Evolutionary conservation across 2,888 invertebrate species (phyloP), one percentile per base, ranked within the genome.

Genomic region (Loripinus fragilis): DNA sequence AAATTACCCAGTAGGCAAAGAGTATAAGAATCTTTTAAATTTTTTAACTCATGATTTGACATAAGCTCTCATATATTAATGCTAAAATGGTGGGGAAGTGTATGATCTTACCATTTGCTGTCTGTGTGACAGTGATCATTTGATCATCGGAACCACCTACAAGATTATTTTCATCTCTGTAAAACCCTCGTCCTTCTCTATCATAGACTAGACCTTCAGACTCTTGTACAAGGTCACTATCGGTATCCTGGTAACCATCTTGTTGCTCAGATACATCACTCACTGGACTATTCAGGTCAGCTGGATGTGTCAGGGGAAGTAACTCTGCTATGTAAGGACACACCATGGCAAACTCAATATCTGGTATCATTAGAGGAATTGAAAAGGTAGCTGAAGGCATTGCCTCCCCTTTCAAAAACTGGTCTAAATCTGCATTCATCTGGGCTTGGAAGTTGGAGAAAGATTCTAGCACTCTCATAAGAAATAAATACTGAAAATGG

Each of bases 401-500:
- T 17, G 72, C 55, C 41, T 50, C 71, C 60, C 76, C 73, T 30
- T 71, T 80, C 28, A 76, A 50, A 67, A 96, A 96, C 71, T 95
- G 95, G 74, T 96, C 96, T 90, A 89, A 77, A 81, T 92, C 91
- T 20, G 88, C 88, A 52, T 86, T 83, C 48, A 93, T 74, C 71
- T 91, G 90, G 12, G 81, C 78, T 73, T 91, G 89, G 77, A 90
- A 91, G 30, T 86, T 83, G 28, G 90, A 74, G 42, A 97, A 93
- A 68, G 96, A 95, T 94, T 98, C 98, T 33, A 97, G 95, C 88
- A 98, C 95, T 71, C 98, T 95, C 93, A 98, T 94, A 71, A 98
- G 95, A 94, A 98, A 98, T 87, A 98, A 95, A 94, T 96, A 96
- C 94, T 98, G 98, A 94, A 97, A 98, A 94, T 98, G 98, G 94